Conservation (phyloP, 2,797 vertebrate genomes). For the Tenualosa thibaudeaui region DNA sequence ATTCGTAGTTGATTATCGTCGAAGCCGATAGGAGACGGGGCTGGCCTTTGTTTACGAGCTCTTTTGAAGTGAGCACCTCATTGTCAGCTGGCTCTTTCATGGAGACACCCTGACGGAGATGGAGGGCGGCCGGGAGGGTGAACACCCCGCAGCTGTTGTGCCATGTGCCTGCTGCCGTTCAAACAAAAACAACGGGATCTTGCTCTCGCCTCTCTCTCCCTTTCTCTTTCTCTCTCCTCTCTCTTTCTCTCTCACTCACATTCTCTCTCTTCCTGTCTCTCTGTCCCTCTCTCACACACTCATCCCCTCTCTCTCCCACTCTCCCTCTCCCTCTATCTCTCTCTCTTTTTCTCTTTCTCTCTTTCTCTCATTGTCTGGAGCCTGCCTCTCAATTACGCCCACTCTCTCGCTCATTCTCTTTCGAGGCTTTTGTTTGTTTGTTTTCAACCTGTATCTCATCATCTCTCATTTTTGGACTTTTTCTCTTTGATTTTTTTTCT, state of each 20-base stretch:
- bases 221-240: slow-evolving; percentile 8
- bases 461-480: slow-evolving; percentile 46
- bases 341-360: neutral
- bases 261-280: neutral
- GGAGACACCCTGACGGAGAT: slow-evolving; percentile 61
- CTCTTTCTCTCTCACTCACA: neutral
- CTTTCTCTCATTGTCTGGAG: slow-evolving; percentile 52
- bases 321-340: neutral
- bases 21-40: slow-evolving; percentile 68
- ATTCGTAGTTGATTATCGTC: slow-evolving; percentile 74
- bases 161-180: neutral
- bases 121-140: slow-evolving; percentile 38
- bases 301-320: neutral
- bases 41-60: slow-evolving; percentile 73
- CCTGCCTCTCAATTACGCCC: slow-evolving; percentile 59
- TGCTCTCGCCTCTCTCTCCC: neutral
- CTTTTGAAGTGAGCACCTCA: slow-evolving; percentile 80
- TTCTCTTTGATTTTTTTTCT: neutral
- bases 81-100: slow-evolving; percentile 72
- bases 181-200: neutral
- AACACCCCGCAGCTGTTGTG: neutral
- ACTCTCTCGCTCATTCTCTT: slow-evolving; percentile 45
- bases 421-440: slow-evolving; percentile 59
- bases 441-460: slow-evolving; percentile 52
- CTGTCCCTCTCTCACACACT: neutral